Percentiles rank a stretch among this genome's conserved stretches.
These are phyloP conservation scores for Sarcophaga subvicina DNA, from an alignment of 2,888 invertebrate genomes.

Conservation along the genomic window DNA sequence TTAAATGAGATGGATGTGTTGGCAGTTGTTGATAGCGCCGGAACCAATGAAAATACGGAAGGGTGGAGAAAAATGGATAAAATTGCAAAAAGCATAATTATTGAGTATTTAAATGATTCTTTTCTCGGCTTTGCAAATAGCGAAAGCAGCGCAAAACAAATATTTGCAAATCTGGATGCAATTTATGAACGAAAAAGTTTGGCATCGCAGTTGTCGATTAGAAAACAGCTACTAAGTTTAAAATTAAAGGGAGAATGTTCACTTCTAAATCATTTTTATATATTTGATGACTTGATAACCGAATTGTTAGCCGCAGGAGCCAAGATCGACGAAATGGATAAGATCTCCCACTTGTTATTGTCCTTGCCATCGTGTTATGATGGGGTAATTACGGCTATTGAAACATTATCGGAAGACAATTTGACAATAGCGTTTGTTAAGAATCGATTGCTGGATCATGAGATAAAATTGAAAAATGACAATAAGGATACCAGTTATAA, in stretches of 20 bases:
- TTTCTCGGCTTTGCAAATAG: slow-evolving; percentile 61
- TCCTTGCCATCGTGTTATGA: slow-evolving; percentile 60
- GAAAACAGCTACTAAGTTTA: slow-evolving; percentile 55
- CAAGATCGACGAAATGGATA: slow-evolving; percentile 64
- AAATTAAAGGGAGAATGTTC: slow-evolving; percentile 57
- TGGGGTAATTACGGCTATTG: slow-evolving; percentile 58
- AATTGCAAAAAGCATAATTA: slow-evolving; percentile 58
- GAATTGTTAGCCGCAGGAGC: slow-evolving; percentile 63
- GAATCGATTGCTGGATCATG: slow-evolving; percentile 58
- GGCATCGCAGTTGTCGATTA: slow-evolving; percentile 61
- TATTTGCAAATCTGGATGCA: slow-evolving; percentile 61
- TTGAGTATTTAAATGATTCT: slow-evolving; percentile 64
- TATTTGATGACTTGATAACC: slow-evolving; percentile 67
- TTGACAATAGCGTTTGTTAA: slow-evolving; percentile 61
- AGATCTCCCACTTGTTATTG: slow-evolving; percentile 62
- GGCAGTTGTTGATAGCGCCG: slow-evolving; percentile 36
- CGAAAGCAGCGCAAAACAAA: slow-evolving; percentile 56
- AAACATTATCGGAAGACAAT: slow-evolving; percentile 55
- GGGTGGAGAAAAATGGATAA: slow-evolving; percentile 52
- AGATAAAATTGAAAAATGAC: slow-evolving; percentile 52
- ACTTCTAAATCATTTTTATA: slow-evolving; percentile 64
- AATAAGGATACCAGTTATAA: slow-evolving; percentile 57
- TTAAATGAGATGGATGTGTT: slow-evolving; percentile 52
- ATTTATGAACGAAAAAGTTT: slow-evolving; percentile 65
- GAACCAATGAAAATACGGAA: slow-evolving; percentile 32